Base-by-base conservation (phyloP, 2,797 vertebrate genomes). In the Threskiornis aethiopicus region DNA sequence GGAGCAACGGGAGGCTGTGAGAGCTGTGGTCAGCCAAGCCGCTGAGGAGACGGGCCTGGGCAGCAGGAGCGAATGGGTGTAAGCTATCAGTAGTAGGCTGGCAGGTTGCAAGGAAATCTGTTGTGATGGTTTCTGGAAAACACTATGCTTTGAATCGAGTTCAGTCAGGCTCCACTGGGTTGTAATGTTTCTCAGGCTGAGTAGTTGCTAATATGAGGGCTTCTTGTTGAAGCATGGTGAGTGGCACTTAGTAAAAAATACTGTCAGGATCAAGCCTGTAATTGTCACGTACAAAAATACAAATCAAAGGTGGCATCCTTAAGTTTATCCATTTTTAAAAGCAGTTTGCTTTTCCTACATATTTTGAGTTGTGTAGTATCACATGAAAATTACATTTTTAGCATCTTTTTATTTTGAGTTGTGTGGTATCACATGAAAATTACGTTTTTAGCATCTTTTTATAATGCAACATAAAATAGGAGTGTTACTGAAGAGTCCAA, bases 21-120 rank as follows among this genome's bases (percentile, higher is more conserved):
- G 88, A 96, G 77, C 96, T 97, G 96, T 95, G 98, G 98, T 98
- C 98, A 97, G 96, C 77, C 94, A 95, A 94, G 98, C 97, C 97
- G 97, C 98, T 92, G 95, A 96, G 97, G 96, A 98, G 97, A 97
- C 96, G 98, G 96, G 98, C 97, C 61, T 72, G 94, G 93, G 73
- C 67, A 98, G 98, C 97, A 98, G 98, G 98, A 98, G 97, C 96
- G 97, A 98, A 97, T 91, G 95, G 95, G 97, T 97, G 98, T 98
- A 96, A 96, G 96, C 95, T 96, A 95, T 98, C 97, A 95, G 95
- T 97, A 96, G 96, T 96, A 97, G 98, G 95, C 94, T 98, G 97
- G 97, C 92, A 97, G 95, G 73, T 67, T 94, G 66, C 87, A 82
- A 95, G 86, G 94, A 93, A 96, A 92, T 75, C 84, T 81, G 96